Percentiles rank a stretch among this genome's conserved stretches.
Evolutionary conservation across 2,888 invertebrate genomes (phyloP).

Genomic region (Dryobotodes eremita): DNA sequence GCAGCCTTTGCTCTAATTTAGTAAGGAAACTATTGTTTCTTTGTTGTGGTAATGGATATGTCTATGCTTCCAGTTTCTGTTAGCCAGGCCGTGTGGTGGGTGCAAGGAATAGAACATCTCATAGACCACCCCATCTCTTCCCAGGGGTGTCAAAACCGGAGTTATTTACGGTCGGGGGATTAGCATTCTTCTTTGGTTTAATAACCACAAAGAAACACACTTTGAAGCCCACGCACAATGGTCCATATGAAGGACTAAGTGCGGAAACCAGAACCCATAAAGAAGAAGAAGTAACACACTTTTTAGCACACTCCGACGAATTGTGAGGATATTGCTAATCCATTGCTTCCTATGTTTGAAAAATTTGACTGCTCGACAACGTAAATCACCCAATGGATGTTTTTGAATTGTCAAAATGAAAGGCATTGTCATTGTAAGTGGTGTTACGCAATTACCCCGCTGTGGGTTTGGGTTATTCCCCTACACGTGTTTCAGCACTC

Average conservation of each 20-base stretch:
- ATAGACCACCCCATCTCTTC: neutral
- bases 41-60: neutral
- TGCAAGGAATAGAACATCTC: neutral
- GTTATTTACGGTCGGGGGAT: neutral
- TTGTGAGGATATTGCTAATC: neutral
- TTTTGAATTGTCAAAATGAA: neutral
- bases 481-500: neutral
- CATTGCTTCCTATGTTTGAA: neutral
- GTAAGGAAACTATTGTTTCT: neutral
- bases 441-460: neutral
- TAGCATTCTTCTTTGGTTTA: neutral
- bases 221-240: too few species aligned
- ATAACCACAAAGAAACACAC: neutral
- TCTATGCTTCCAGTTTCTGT: neutral
- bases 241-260: too few species aligned
- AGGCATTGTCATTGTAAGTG: neutral
- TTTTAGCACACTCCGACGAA: neutral
- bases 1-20: conserved; percentile 8
- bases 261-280: too few species aligned
- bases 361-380: neutral
- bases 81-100: neutral
- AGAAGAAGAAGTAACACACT: neutral
- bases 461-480: neutral
- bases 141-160: neutral
- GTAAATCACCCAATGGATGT: neutral